Percentiles rank a stretch among this genome's conserved stretches.
phyloP scores from a whole-genome alignment of 2,888 invertebrate species.

The Clivina fossor region DNA sequence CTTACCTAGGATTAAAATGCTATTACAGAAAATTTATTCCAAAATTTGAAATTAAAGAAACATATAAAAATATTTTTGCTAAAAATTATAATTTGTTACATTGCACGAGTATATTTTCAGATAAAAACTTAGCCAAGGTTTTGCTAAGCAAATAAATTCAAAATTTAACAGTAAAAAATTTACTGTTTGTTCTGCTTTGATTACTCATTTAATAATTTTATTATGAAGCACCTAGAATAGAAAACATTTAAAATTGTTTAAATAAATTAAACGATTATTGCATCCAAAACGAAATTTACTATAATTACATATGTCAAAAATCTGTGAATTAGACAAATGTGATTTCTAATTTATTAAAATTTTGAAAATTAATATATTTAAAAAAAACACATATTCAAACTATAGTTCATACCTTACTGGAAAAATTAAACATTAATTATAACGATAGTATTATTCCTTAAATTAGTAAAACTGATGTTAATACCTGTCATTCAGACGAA shows the following conservation, averaged over 20 bases:
- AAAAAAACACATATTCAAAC: neutral
- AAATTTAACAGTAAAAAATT: neutral
- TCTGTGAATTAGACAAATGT: neutral
- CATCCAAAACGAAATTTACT: neutral
- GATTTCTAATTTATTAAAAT: neutral
- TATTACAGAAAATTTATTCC: neutral
- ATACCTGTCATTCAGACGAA: neutral
- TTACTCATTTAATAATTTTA: neutral
- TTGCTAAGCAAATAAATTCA: neutral
- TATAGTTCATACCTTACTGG: neutral
- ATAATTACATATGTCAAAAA: constrained; percentile 1
- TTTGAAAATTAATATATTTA: neutral
- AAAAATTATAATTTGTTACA: neutral
- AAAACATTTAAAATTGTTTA: neutral
- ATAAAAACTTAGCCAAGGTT: neutral
- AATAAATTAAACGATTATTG: no score
- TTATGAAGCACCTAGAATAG: neutral
- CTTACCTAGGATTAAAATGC: no score
- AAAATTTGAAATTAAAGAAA: neutral
- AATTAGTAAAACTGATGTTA: neutral
- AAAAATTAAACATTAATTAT: neutral
- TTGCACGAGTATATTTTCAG: neutral
- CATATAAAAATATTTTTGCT: neutral
- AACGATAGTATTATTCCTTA: neutral
- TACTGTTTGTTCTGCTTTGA: neutral